phyloP scores from a whole-genome alignment of 2,888 invertebrate genomes.

The Chirona hameri region DNA sequence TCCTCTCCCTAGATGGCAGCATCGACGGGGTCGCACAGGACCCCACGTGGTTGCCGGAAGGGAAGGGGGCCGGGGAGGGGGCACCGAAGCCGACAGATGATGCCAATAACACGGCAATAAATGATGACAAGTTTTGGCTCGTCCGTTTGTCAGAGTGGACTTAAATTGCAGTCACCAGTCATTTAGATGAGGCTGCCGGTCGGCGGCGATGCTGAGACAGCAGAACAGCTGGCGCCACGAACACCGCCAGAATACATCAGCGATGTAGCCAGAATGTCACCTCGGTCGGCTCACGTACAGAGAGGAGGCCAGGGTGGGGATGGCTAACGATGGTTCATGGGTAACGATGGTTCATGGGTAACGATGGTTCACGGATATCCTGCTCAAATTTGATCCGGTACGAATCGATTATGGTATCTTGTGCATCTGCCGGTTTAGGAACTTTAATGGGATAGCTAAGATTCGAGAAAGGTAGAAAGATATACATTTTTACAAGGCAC shows the following conservation, averaged over 20 bases:
- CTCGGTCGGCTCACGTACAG: too few relatives aligned
- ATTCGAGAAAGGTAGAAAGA: too few relatives aligned
- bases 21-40: not conserved
- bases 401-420: too few relatives aligned
- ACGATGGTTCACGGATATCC: too few relatives aligned
- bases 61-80: not conserved
- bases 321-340: too few relatives aligned
- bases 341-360: too few relatives aligned
- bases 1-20: not conserved
- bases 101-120: not conserved
- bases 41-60: not conserved
- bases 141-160: not conserved
- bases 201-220: not conserved
- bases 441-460: too few relatives aligned
- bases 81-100: not conserved
- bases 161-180: not conserved
- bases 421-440: too few relatives aligned
- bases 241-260: not conserved
- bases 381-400: too few relatives aligned
- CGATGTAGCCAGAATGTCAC: too few relatives aligned
- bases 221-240: not conserved
- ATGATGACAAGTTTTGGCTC: not conserved
- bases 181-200: not conserved
- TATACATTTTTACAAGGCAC: not conserved
- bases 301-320: too few relatives aligned